Evolutionary conservation across 1,140 invertebrate species (phyloP).

Genomic region (Calycopis cecrops): DNA sequence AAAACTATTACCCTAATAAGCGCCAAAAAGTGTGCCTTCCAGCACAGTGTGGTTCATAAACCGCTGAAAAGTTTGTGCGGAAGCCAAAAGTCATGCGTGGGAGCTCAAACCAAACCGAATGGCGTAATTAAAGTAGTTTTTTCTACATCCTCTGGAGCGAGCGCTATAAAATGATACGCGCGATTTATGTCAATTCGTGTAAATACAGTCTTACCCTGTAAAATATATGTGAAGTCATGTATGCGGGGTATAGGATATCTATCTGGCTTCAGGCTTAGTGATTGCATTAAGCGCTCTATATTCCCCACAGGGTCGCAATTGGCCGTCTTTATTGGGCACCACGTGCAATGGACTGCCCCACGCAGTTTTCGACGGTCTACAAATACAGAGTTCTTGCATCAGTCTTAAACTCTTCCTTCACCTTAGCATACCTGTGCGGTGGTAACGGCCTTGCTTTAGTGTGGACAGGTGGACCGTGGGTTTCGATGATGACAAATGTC

Average conservation of each 20-base stretch:
- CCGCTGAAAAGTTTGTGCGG: conserved; percentile 13
- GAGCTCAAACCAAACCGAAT: conserved; percentile 11
- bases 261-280: conserved; percentile 13
- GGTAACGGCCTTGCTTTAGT: conserved; percentile 18
- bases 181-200: conserved; percentile 10
- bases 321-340: conserved; percentile 15
- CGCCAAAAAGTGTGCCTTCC: no score
- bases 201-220: conserved; percentile 10
- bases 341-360: conserved; percentile 15
- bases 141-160: conserved; percentile 14
- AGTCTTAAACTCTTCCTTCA: conserved; percentile 16
- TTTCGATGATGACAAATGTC: conserved; percentile 23
- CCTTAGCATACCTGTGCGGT: conserved; percentile 17
- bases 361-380: conserved; percentile 17
- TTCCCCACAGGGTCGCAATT: conserved; percentile 11
- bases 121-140: conserved; percentile 8
- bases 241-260: conserved; percentile 14
- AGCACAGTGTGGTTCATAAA: conserved; percentile 14
- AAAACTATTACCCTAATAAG: conserved; percentile 11
- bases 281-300: conserved; percentile 16
- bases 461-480: conserved; percentile 22
- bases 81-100: conserved; percentile 13
- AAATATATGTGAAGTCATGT: conserved; percentile 12
- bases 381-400: conserved; percentile 20
- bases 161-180: conserved; percentile 10